Evolutionary conservation across 2,888 invertebrate genomes (phyloP).

Genomic region (Cantharis rufa): DNA sequence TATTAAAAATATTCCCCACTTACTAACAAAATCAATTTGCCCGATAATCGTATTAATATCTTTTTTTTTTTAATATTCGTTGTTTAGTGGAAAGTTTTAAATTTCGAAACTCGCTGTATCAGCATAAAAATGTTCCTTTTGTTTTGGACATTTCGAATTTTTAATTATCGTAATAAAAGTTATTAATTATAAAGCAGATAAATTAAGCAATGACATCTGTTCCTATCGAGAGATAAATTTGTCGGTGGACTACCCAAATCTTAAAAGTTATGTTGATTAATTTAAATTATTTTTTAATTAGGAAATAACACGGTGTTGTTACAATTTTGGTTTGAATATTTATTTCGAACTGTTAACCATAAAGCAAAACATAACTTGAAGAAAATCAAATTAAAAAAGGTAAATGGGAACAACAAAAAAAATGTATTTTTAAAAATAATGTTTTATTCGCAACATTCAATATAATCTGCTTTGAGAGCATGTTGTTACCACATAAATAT

Average conservation of each 20-base stretch:
- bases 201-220: not conserved
- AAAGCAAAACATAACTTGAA: not conserved
- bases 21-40: not conserved
- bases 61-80: not conserved
- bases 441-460: conserved; percentile 31
- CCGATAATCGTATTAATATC: no score
- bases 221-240: not conserved
- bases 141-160: not conserved
- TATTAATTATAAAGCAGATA: not conserved
- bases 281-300: not conserved
- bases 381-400: conserved; percentile 7
- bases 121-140: not conserved
- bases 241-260: not conserved
- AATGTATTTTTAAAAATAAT: conserved; percentile 22
- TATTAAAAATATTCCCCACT: not conserved
- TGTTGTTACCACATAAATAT: conserved; percentile 28
- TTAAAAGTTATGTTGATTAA: not conserved
- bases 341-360: not conserved
- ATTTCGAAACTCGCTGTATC: not conserved
- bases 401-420: conserved; percentile 17
- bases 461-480: conserved; percentile 32
- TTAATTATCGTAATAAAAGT: not conserved
- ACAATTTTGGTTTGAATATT: not conserved
- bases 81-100: not conserved
- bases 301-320: no score